A percentile compares a stretch with the other conserved stretches of the same genome.
These are phyloP conservation scores for Neomorphus geoffroyi DNA, from an alignment of 2,797 vertebrate genomes.

Conservation along the genomic window DNA sequence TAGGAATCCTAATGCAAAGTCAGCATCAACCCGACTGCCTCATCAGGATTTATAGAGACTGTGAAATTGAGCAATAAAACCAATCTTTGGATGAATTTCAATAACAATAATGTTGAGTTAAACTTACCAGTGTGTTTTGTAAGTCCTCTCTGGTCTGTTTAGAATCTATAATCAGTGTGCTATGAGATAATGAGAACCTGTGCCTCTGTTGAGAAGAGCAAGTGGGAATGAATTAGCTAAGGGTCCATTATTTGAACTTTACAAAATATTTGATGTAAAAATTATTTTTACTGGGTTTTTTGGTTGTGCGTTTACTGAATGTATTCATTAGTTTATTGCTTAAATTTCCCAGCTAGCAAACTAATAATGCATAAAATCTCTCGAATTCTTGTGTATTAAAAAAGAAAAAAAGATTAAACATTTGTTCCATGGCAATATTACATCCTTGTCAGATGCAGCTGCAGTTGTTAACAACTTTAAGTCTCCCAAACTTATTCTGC, in stretches of 20 bases:
- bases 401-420: not conserved
- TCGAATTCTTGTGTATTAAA: not conserved
- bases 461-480: not conserved
- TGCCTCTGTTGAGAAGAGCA: slow-evolving; percentile 3
- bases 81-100: slow-evolving; percentile 60
- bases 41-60: slow-evolving; percentile 29
- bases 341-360: slow-evolving; percentile 35
- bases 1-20: slow-evolving; percentile 46
- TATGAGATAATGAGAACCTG: not conserved
- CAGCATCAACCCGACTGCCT: slow-evolving; percentile 29
- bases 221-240: slow-evolving; percentile 36
- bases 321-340: slow-evolving; percentile 40
- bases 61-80: slow-evolving; percentile 61
- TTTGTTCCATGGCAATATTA: not conserved
- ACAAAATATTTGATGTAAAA: slow-evolving; percentile 37
- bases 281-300: slow-evolving; percentile 11
- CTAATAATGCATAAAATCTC: slow-evolving; percentile 38
- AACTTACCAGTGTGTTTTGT: slow-evolving; percentile 39
- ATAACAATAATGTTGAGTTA: slow-evolving; percentile 61
- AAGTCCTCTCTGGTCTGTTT: slow-evolving; percentile 58
- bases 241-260: slow-evolving; percentile 24
- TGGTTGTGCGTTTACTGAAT: not conserved
- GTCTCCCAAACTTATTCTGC: not conserved
- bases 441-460: not conserved
- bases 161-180: slow-evolving; percentile 49